Evolutionary conservation across 2,888 invertebrate species (phyloP).

Genomic region (Drosophila meridiana): DNA sequence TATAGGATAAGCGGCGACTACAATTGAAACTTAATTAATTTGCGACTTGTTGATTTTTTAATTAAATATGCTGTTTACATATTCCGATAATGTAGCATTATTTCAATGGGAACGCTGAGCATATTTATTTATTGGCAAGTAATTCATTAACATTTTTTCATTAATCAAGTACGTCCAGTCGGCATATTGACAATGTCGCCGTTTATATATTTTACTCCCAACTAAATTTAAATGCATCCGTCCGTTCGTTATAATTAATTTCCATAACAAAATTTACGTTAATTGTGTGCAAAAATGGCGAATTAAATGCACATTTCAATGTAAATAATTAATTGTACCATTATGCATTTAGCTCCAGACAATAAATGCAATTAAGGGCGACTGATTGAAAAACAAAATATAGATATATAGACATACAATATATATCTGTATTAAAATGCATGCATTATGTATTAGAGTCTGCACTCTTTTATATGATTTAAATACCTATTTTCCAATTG

Average conservation of each 20-base stretch:
- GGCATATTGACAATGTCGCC: constrained; percentile 67
- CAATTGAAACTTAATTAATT: constrained; percentile 22
- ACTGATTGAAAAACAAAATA: constrained; percentile 30
- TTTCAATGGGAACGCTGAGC: not conserved
- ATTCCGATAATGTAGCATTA: constrained; percentile 12
- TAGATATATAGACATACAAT: not conserved
- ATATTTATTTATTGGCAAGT: constrained; percentile 26
- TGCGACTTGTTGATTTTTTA: constrained; percentile 29
- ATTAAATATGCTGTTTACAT: constrained; percentile 18
- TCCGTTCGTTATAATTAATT: constrained; percentile 64
- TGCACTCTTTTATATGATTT: constrained; percentile 17
- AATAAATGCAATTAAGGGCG: constrained; percentile 53
- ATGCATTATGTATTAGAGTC: constrained; percentile 15
- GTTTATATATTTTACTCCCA: constrained; percentile 13
- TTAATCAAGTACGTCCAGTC: constrained; percentile 66
- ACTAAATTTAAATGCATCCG: constrained; percentile 52
- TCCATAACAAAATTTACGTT: constrained; percentile 61
- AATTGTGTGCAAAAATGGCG: constrained; percentile 58
- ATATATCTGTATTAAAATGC: not conserved
- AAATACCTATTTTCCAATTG: constrained; percentile 24
- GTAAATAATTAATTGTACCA: constrained; percentile 59
- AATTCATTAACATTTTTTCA: constrained; percentile 41
- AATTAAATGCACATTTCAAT: constrained; percentile 60
- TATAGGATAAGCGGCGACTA: not conserved
- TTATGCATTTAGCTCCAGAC: constrained; percentile 27